Evolutionary conservation across 2,797 vertebrate species (phyloP).

Genomic region (Bufotes viridis): DNA sequence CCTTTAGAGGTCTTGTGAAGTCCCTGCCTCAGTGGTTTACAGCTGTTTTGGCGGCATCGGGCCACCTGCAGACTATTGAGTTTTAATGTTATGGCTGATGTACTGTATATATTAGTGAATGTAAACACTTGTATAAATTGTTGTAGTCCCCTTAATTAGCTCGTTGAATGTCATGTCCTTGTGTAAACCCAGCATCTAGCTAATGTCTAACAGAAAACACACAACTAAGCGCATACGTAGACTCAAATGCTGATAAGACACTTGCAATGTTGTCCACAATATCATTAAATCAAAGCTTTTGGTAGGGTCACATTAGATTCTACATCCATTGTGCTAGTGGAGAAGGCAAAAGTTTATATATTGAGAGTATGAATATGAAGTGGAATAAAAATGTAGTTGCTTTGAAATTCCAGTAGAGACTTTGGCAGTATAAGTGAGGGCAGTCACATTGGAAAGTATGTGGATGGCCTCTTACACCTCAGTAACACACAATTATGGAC

Average conservation of each 20-base stretch:
- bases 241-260: neutral
- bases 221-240: neutral
- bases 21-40: too few relatives aligned
- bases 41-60: too few relatives aligned
- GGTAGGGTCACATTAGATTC: neutral
- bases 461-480: neutral
- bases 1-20: too few relatives aligned
- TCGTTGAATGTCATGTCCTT: too few relatives aligned
- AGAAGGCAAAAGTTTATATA: neutral
- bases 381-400: neutral
- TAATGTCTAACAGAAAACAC: neutral
- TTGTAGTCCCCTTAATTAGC: too few relatives aligned
- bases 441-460: slow-evolving; percentile 18
- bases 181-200: neutral
- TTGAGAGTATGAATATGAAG: neutral
- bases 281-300: neutral
- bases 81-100: too few relatives aligned
- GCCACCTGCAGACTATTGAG: too few relatives aligned
- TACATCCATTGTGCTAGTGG: neutral
- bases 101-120: too few relatives aligned
- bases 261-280: neutral
- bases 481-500: neutral
- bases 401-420: neutral
- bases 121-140: too few relatives aligned
- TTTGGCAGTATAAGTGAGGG: neutral